Percentiles rank a stretch among this genome's conserved stretches.
Evolutionary conservation across 2,797 vertebrate species (phyloP).

Genomic region (Gambelia wislizenii): DNA sequence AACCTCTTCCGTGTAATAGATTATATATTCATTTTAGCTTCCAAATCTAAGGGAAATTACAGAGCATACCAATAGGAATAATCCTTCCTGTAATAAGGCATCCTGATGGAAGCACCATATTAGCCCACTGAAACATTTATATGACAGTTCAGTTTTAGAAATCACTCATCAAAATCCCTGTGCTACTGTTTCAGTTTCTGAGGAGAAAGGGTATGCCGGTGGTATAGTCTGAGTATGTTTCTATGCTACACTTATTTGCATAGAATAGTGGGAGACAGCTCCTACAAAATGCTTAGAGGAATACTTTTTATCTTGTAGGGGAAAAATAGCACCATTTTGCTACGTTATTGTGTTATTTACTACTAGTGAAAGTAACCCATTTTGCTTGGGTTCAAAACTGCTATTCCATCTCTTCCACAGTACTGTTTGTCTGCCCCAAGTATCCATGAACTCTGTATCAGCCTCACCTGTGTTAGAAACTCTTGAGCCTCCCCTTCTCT

Average conservation of each 20-base stretch:
- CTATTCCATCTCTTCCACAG: too few species aligned
- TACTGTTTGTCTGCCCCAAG: too few species aligned
- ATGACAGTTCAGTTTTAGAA: not conserved
- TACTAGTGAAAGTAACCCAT: too few species aligned
- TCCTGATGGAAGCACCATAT: too few species aligned
- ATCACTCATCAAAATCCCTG: not conserved
- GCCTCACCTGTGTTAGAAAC: too few species aligned
- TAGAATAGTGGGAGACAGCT: not conserved
- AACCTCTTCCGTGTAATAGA: not conserved
- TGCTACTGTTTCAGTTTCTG: conserved; percentile 40
- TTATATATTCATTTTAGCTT: not conserved
- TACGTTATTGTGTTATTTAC: not conserved
- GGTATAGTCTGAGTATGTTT: not conserved
- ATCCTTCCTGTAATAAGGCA: not conserved
- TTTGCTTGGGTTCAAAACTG: too few species aligned
- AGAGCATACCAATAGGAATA: not conserved
- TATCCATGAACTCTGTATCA: too few species aligned
- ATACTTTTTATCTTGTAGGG: not conserved
- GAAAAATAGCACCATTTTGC: not conserved
- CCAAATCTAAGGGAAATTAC: not conserved
- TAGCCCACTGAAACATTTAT: not conserved
- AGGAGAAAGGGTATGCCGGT: conserved; percentile 32
- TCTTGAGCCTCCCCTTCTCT: too few species aligned
- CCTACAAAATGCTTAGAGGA: not conserved
- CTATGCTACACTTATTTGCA: not conserved